Percentiles rank a stretch among this genome's conserved stretches.
Conservation (phyloP, 2,888 invertebrate genomes). For the Agrochola lota region DNA sequence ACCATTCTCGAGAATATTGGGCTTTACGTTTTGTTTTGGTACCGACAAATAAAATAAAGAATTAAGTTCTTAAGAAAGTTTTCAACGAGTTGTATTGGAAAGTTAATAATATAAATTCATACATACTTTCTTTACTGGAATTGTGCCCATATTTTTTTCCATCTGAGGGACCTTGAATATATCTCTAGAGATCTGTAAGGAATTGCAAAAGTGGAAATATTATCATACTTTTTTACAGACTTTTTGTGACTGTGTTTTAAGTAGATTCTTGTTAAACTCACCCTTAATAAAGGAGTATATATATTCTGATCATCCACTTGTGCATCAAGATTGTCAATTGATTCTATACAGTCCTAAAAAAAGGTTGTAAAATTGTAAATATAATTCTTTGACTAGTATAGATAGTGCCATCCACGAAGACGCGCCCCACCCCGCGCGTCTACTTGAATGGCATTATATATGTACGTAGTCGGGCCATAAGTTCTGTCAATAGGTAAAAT, state of each 20-base stretch:
- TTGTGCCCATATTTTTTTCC: conserved; percentile 1
- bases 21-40: background rate
- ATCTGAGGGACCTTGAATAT: background rate
- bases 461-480: too few relatives aligned
- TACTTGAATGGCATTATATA: too few relatives aligned
- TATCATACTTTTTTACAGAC: background rate
- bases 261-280: background rate
- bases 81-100: background rate
- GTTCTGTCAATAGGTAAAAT: too few relatives aligned
- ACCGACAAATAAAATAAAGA: conserved; percentile 3
- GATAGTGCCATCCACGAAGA: too few relatives aligned
- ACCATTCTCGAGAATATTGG: background rate
- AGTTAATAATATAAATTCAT: background rate
- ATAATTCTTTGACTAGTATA: too few relatives aligned
- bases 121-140: conserved; percentile 2
- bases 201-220: background rate
- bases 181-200: conserved; percentile 5
- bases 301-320: background rate
- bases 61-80: background rate
- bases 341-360: conserved; percentile 6
- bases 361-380: background rate
- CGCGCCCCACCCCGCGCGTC: too few relatives aligned
- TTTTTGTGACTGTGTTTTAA: too few relatives aligned
- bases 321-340: conserved; percentile 5
- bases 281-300: conserved; percentile 3